These are phyloP conservation scores for Carassius auratus DNA, from an alignment of 2,113 vertebrate species.

Conservation along the genomic window DNA sequence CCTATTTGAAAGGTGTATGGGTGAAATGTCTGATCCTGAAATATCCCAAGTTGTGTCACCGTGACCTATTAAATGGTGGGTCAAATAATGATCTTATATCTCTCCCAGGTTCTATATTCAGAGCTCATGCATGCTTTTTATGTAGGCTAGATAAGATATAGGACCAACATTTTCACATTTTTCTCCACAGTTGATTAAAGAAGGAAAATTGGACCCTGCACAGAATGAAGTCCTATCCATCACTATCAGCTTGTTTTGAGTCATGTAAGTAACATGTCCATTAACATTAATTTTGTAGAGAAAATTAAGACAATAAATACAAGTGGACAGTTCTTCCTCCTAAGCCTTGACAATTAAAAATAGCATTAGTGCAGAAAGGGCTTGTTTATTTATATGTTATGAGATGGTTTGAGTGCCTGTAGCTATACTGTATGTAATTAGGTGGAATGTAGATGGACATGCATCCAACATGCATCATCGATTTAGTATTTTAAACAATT, in stretches of 20 bases:
- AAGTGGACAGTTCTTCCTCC: neutral
- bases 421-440: neutral
- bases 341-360: neutral
- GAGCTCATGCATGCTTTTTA: neutral
- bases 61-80: neutral
- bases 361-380: neutral
- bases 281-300: neutral
- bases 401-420: neutral
- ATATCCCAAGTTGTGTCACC: too few relatives aligned
- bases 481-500: neutral
- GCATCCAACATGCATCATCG: neutral
- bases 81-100: conserved; percentile 1
- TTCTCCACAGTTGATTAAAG: neutral
- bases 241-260: neutral
- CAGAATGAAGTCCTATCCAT: conserved; percentile 5
- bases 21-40: neutral
- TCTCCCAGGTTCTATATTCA: neutral
- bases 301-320: neutral
- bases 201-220: neutral
- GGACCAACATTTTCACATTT: neutral
- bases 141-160: too few relatives aligned
- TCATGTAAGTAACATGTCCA: conserved; percentile 17
- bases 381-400: neutral
- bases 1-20: neutral
- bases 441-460: too few relatives aligned